Evolutionary conservation across 2,797 vertebrate species (phyloP).

Genomic region (Oceanodroma leucorhoa): DNA sequence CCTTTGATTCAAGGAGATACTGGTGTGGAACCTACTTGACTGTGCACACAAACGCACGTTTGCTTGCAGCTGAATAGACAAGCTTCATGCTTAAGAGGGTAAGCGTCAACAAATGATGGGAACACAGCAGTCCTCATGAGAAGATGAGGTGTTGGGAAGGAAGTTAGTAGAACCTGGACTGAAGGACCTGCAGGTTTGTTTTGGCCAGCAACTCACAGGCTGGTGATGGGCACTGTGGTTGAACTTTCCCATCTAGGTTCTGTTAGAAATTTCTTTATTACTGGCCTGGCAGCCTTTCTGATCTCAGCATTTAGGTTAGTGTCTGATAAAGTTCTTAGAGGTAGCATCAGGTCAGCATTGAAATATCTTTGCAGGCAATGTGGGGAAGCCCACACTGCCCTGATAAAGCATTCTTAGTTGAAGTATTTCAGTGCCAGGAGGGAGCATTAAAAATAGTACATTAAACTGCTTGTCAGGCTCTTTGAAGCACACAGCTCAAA

Average conservation of each 20-base stretch:
- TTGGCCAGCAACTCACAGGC: background rate
- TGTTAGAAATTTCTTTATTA: background rate
- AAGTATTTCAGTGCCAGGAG: slow-evolving; percentile 14
- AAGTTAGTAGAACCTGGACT: background rate
- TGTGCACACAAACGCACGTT: slow-evolving; percentile 16
- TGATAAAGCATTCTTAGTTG: slow-evolving; percentile 22
- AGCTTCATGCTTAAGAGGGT: slow-evolving; percentile 33
- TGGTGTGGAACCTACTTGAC: background rate
- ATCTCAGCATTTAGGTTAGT: slow-evolving; percentile 3
- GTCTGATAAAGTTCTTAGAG: background rate
- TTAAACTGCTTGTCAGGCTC: slow-evolving; percentile 47
- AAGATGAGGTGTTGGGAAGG: slow-evolving; percentile 23
- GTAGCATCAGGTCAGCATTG: background rate
- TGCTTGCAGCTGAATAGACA: slow-evolving; percentile 35
- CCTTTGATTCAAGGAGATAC: background rate
- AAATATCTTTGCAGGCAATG: slow-evolving; percentile 24
- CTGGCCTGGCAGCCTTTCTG: background rate
- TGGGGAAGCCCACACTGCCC: slow-evolving; percentile 18
- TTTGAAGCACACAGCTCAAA: slow-evolving; percentile 31
- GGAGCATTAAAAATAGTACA: slow-evolving; percentile 49
- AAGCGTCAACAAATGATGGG: slow-evolving; percentile 12
- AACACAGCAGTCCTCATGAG: slow-evolving; percentile 6
- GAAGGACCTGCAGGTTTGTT: slow-evolving; percentile 36
- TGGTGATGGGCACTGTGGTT: background rate
- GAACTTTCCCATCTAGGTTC: slow-evolving; percentile 18